phyloP scores from a whole-genome alignment of 2,888 invertebrate species.

The Augochlorella aurata region DNA sequence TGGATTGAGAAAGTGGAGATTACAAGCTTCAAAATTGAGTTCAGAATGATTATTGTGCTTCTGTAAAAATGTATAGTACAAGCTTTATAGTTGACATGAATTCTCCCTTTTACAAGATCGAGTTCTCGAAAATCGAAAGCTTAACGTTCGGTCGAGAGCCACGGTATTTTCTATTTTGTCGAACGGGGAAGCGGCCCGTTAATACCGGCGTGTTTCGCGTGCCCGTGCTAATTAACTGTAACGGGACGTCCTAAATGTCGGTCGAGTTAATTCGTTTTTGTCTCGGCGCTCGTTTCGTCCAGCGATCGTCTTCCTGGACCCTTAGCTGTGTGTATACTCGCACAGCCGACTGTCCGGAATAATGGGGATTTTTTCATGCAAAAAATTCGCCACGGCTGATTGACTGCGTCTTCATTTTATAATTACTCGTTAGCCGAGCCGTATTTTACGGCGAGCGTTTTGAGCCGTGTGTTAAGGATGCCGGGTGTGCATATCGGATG shows the following conservation, averaged over 20 bases:
- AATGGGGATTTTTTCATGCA: slow-evolving; percentile 35
- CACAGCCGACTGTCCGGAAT: background rate
- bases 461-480: background rate
- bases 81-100: too few relatives aligned
- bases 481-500: background rate
- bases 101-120: too few relatives aligned
- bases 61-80: too few relatives aligned
- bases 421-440: slow-evolving; percentile 3
- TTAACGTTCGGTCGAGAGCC: background rate
- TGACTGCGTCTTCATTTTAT: background rate
- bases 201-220: slow-evolving; percentile 19
- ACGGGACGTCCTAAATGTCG: slow-evolving; percentile 47
- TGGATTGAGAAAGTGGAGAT: too few relatives aligned
- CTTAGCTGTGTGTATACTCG: background rate
- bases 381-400: slow-evolving; percentile 27
- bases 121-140: too few relatives aligned
- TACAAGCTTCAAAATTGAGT: too few relatives aligned
- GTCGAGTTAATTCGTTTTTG: slow-evolving; percentile 49
- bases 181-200: slow-evolving; percentile 38
- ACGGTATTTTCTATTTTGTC: slow-evolving; percentile 29
- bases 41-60: too few relatives aligned
- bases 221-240: slow-evolving; percentile 47
- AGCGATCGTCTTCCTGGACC: slow-evolving; percentile 19
- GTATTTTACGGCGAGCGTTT: background rate
- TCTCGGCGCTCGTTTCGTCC: slow-evolving; percentile 38